Conservation (phyloP, 2,888 invertebrate species). For the Agrilus mali region DNA sequence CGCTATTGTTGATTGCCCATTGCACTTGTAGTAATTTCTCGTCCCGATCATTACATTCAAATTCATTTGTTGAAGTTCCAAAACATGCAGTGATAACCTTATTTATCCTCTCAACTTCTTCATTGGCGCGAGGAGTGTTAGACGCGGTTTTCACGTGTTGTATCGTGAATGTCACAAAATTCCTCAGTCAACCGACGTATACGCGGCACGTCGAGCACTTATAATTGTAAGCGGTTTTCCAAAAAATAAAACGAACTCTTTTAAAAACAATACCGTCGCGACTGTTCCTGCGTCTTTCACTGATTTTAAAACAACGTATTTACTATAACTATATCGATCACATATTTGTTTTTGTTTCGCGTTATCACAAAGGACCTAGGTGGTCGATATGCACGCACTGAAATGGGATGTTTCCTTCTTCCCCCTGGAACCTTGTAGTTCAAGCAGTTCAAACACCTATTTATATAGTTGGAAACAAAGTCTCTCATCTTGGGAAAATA, state of each 20-base stretch:
- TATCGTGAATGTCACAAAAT: slow-evolving; percentile 7
- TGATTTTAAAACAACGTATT: slow-evolving; percentile 3
- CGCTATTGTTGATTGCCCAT: no score
- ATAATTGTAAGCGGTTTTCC: slow-evolving; percentile 7
- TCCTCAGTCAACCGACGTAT: slow-evolving; percentile 2
- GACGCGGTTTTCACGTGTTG: slow-evolving; percentile 9
- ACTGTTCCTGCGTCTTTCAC: slow-evolving; percentile 3
- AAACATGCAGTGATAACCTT: not conserved
- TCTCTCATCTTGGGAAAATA: slow-evolving; percentile 22
- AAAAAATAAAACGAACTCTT: slow-evolving; percentile 7
- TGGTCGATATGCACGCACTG: slow-evolving; percentile 30
- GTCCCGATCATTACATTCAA: no score
- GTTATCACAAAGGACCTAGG: slow-evolving; percentile 27
- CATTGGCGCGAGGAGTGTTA: slow-evolving; percentile 8
- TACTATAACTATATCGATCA: slow-evolving; percentile 21
- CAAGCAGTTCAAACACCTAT: slow-evolving; percentile 18
- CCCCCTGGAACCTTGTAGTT: slow-evolving; percentile 19
- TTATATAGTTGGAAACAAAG: slow-evolving; percentile 19
- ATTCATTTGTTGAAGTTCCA: no score
- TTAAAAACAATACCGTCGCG: slow-evolving; percentile 1
- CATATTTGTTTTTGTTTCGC: slow-evolving; percentile 19
- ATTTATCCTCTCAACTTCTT: slow-evolving; percentile 8
- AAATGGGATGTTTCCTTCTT: slow-evolving; percentile 21
- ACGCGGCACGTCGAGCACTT: slow-evolving; percentile 8
- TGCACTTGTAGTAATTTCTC: no score